Evolutionary conservation across 1,140 invertebrate species (phyloP).

Genomic region (Diabrotica undecimpunctata): DNA sequence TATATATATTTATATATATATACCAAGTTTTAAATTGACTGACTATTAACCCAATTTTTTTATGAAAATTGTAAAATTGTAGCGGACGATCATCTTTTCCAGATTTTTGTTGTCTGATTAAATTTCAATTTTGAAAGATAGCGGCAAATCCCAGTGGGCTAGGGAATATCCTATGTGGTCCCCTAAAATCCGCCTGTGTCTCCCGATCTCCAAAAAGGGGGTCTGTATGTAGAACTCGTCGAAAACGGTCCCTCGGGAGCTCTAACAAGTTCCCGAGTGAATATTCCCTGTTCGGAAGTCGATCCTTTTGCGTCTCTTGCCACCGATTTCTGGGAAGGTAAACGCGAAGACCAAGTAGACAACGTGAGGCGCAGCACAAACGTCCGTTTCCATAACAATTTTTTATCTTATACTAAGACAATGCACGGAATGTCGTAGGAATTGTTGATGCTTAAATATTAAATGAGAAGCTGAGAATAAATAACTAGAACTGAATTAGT

Average conservation of each 20-base stretch:
- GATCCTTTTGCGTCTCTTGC: background rate
- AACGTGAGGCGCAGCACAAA: background rate
- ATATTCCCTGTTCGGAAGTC: constrained; percentile 2
- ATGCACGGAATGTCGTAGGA: too few species aligned
- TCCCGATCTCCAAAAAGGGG: background rate
- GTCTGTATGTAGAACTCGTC: constrained; percentile 1
- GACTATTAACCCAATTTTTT: too few species aligned
- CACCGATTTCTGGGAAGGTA: constrained; percentile 1
- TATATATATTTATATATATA: too few species aligned
- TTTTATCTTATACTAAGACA: background rate
- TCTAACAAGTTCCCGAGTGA: constrained; percentile 2
- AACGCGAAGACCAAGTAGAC: background rate
- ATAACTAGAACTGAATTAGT: too few species aligned
- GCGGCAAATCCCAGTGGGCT: too few species aligned
- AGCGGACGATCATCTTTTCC: too few species aligned
- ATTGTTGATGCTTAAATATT: too few species aligned
- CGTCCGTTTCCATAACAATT: background rate
- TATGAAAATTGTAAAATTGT: too few species aligned
- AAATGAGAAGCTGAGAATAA: too few species aligned
- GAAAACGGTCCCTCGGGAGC: background rate
- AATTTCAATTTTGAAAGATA: too few species aligned
- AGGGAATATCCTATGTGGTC: background rate
- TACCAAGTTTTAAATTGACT: too few species aligned
- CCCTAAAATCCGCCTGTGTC: background rate
- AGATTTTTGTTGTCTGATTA: too few species aligned